Base-by-base conservation (phyloP, 2,888 invertebrate genomes). In the Drosophila neoperkinsi region DNA sequence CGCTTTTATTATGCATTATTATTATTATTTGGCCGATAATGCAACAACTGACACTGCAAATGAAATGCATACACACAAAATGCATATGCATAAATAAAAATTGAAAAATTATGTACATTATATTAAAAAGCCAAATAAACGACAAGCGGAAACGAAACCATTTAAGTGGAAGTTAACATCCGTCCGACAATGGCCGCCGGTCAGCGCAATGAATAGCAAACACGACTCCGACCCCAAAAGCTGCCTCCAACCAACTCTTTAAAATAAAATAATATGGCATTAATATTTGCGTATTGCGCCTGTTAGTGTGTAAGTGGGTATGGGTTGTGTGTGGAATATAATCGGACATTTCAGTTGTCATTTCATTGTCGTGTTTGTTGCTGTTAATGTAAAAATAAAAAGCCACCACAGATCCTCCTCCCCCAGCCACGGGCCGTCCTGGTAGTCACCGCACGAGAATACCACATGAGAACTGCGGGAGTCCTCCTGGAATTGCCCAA, bases 291-390 rank as follows among this genome's bases (percentile, higher is more conserved):
- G 86, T 74, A 86, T 72, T 75, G 51, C 34, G 51, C 53, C 43
- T 60, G 34, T 52, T 16, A 18, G 36, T 36, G 6, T 36, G 36
- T 7, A 16, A 18, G 52, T 57, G 38, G 55, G 46, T 41, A 43
- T 28, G 60, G 53, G 68, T 68, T 68, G 72, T 69, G 70, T 60
- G 88, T 89, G 59, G 88, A 86, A 91, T 90, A 91, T 91, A 92
- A 92, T 92, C 92, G 92, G 92, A 91, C 92, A 88, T 92, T 93
- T 92, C 92, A 92, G 91, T 91, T 92, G 92, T 93, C 93, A 92
- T 90, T 92, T 91, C 82, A 88, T 91, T 88, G 86, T 84, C 86
- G 85, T 85, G 78, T 84, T 90, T 86, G 86, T 88, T 88, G 88
- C 89, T 90, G 90, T 88, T 90, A 88, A 88, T 88, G 90, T 86